Conservation (phyloP, 2,113 vertebrate genomes). For the Sapayoa aenigma region DNA sequence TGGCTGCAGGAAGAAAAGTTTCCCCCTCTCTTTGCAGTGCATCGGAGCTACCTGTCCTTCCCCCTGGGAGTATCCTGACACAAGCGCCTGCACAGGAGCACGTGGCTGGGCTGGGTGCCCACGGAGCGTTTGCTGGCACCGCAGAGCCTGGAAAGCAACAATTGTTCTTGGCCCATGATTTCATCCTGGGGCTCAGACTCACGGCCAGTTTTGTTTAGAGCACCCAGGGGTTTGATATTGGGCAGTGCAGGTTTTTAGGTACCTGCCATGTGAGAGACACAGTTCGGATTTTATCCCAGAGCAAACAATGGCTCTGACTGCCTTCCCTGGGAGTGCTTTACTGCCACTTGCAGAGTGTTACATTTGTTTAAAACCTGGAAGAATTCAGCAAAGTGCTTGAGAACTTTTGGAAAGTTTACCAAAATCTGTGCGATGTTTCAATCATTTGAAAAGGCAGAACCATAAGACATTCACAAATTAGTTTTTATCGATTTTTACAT, state of each 20-base stretch:
- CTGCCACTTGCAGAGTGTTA: neutral
- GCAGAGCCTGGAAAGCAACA: neutral
- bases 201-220: neutral
- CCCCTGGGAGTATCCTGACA: neutral
- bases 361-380: neutral
- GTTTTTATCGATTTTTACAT: neutral
- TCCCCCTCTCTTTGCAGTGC: neutral
- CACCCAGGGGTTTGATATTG: neutral
- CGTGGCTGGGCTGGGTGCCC: neutral
- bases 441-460: neutral
- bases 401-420: neutral
- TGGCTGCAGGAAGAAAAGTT: neutral
- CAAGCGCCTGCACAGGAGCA: neutral
- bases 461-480: neutral
- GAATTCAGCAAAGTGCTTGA: neutral
- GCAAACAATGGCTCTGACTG: neutral
- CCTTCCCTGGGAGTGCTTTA: neutral
- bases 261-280: neutral
- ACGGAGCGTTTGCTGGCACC: neutral
- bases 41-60: neutral
- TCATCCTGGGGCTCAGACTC: neutral
- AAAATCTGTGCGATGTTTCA: neutral
- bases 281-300: neutral
- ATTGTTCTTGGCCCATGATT: conserved; percentile 25
- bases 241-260: neutral